A percentile compares a stretch with the other conserved stretches of the same genome.
These are phyloP conservation scores for Amblyraja radiata DNA, from an alignment of 2,797 vertebrate genomes.

Conservation along the genomic window DNA sequence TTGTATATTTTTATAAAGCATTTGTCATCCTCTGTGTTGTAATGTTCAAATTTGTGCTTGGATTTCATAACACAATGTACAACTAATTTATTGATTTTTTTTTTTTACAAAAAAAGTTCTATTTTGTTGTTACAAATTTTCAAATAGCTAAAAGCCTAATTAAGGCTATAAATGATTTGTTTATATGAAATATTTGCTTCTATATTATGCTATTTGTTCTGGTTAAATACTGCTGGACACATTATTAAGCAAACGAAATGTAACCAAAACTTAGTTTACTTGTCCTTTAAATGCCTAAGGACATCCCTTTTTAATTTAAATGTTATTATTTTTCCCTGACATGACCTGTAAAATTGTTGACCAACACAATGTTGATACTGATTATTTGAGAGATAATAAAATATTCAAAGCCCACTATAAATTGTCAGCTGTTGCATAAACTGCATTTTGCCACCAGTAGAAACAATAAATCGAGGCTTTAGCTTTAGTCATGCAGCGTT, in stretches of 20 bases:
- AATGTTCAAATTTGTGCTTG: conserved; percentile 29
- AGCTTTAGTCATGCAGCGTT: conserved; percentile 39
- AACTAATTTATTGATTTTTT: conserved; percentile 35
- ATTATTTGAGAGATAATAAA: conserved; percentile 33
- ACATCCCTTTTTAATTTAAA: conserved; percentile 22
- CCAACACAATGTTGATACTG: background rate
- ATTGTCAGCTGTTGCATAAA: background rate
- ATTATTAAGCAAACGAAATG: conserved; percentile 29
- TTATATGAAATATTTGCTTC: conserved; percentile 37
- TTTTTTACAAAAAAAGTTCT: conserved; percentile 26
- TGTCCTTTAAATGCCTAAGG: conserved; percentile 26
- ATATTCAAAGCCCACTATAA: conserved; percentile 17
- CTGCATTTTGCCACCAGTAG: conserved; percentile 7
- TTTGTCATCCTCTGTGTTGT: background rate
- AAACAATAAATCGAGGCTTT: conserved; percentile 26
- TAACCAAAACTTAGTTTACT: conserved; percentile 31
- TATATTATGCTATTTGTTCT: background rate
- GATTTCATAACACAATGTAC: conserved; percentile 25
- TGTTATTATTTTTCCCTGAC: background rate
- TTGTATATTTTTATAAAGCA: conserved; percentile 37
- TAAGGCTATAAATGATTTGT: conserved; percentile 34
- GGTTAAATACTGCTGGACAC: conserved; percentile 15
- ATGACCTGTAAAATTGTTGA: conserved; percentile 28
- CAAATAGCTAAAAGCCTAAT: conserved; percentile 26
- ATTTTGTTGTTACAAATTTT: conserved; percentile 35